These are phyloP conservation scores for Acanthurus leucopareius DNA, from an alignment of 2,797 vertebrate genomes.

Conservation along the genomic window DNA sequence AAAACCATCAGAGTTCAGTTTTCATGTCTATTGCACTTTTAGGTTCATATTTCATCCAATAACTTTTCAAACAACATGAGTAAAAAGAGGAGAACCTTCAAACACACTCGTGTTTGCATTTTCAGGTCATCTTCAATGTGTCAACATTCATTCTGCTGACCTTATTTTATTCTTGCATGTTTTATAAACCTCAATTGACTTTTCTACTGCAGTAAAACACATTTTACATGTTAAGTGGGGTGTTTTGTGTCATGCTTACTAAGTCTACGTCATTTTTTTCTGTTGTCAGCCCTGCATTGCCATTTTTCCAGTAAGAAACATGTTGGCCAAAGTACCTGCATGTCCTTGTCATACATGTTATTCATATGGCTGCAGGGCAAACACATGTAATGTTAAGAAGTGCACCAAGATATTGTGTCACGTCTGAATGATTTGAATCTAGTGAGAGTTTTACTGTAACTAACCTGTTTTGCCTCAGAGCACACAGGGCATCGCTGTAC, in stretches of 20 bases:
- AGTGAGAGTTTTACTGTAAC: constrained; percentile 21
- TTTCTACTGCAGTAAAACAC: not conserved
- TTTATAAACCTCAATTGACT: constrained; percentile 2
- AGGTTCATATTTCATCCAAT: not conserved
- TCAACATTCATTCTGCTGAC: not conserved
- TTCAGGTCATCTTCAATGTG: constrained; percentile 24
- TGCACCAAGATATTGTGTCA: not conserved
- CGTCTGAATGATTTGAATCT: constrained; percentile 27
- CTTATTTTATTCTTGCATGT: constrained; percentile 1
- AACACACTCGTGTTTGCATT: not conserved
- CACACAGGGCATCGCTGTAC: constrained; percentile 33
- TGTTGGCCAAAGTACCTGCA: not conserved
- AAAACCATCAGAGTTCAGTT: no score
- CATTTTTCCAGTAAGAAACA: not conserved
- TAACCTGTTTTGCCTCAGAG: constrained; percentile 38
- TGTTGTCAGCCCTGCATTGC: not conserved
- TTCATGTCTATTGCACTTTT: constrained; percentile 1
- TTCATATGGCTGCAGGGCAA: not conserved
- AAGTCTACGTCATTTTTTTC: not conserved
- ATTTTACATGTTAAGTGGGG: not conserved
- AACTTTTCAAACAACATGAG: not conserved
- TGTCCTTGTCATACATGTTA: not conserved
- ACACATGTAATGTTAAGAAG: not conserved
- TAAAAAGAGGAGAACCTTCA: not conserved
- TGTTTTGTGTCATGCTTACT: not conserved